Conservation (phyloP, 92 coral and sea anemone genomes). For the Palythoa caribaeorum region DNA sequence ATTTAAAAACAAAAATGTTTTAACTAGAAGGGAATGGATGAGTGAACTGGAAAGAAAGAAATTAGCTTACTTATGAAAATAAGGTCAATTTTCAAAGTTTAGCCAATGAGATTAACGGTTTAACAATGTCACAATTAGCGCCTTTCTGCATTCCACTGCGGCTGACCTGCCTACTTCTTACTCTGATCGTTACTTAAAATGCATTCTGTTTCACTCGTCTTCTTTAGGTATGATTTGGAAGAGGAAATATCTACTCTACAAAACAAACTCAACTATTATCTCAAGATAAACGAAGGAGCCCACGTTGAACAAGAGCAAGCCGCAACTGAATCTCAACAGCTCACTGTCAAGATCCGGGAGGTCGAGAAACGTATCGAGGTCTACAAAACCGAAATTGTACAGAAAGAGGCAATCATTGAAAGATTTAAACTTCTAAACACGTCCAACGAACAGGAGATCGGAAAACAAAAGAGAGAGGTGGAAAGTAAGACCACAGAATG, state of each 20-base stretch:
- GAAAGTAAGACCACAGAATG: conserved; percentile 78
- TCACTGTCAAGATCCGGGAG: conserved; percentile 74
- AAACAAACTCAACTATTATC: conserved; percentile 71
- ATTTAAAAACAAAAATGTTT: too few species aligned
- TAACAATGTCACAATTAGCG: too few species aligned
- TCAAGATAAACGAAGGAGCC: conserved; percentile 78
- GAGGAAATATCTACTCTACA: conserved; percentile 85
- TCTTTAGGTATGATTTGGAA: conserved; percentile 76
- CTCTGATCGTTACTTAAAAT: not conserved
- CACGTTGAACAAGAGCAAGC: conserved; percentile 74
- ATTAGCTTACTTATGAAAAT: too few species aligned
- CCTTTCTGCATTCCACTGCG: too few species aligned
- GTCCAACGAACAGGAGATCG: conserved; percentile 94
- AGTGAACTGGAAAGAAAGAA: too few species aligned
- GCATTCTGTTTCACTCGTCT: not conserved
- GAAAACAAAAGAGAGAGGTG: conserved; percentile 89
- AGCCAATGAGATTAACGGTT: too few species aligned
- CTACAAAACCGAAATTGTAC: conserved; percentile 87
- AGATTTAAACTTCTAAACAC: conserved; percentile 84
- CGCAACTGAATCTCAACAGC: conserved; percentile 75
- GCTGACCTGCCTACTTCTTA: too few species aligned
- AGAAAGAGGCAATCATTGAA: conserved; percentile 92
- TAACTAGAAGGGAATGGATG: too few species aligned
- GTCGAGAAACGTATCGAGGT: conserved; percentile 82
- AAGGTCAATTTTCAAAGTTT: too few species aligned